These are phyloP conservation scores for Lasioglossum marginatum DNA, from an alignment of 2,888 invertebrate species.

Conservation along the genomic window DNA sequence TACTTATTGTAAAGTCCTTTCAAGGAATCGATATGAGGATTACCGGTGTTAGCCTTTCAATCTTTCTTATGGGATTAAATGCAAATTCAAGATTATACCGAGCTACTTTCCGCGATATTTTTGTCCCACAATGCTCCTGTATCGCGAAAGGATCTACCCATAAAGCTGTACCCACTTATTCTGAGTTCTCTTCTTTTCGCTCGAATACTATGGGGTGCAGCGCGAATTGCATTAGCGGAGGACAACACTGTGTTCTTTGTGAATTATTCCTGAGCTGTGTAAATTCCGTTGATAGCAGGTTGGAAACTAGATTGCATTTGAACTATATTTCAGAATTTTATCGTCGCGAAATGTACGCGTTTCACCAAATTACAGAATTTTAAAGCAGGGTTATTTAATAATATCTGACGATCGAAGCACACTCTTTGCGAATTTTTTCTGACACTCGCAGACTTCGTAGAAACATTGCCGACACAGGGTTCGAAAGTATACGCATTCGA, in stretches of 20 bases:
- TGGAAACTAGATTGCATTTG: background rate
- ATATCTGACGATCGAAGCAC: background rate
- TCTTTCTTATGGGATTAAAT: background rate
- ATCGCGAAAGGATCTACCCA: slow-evolving; percentile 18
- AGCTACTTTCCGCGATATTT: slow-evolving; percentile 17
- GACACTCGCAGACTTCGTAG: background rate
- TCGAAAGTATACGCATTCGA: background rate
- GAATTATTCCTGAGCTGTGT: background rate
- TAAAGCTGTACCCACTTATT: slow-evolving; percentile 29
- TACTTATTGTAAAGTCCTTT: too few relatives aligned
- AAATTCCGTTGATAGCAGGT: background rate
- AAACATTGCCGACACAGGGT: background rate
- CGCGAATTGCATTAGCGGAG: slow-evolving; percentile 2
- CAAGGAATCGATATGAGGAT: background rate
- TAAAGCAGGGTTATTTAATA: background rate
- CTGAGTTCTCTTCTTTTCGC: slow-evolving; percentile 20
- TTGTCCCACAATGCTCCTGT: slow-evolving; percentile 20
- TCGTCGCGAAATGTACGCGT: background rate
- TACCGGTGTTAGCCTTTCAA: background rate
- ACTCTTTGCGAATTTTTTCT: background rate
- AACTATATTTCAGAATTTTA: background rate
- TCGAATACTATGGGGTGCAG: slow-evolving; percentile 1
- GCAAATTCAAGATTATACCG: slow-evolving; percentile 17
- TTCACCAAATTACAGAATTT: background rate
- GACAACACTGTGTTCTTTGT: background rate